These are phyloP conservation scores for Microctenopoma steveboyesi DNA, from an alignment of 2,797 vertebrate genomes.

Conservation along the genomic window DNA sequence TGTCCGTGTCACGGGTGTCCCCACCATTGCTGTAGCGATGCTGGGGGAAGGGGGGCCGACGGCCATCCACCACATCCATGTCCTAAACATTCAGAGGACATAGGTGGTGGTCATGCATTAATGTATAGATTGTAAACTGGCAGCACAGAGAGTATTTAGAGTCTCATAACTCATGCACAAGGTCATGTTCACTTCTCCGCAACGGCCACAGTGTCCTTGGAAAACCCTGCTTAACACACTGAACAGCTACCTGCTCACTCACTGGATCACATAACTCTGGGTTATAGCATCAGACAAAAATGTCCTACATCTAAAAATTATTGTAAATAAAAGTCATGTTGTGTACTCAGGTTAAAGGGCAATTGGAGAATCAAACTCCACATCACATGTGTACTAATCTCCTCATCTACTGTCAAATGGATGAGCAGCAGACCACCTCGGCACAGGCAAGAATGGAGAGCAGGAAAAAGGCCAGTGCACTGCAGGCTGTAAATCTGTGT, in stretches of 20 bases:
- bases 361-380: constrained; percentile 39
- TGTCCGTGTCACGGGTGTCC: constrained; percentile 90
- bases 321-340: constrained; percentile 19
- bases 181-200: not conserved
- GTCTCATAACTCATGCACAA: not conserved
- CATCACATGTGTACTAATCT: constrained; percentile 40
- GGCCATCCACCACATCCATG: constrained; percentile 91
- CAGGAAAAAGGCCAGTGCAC: constrained; percentile 30
- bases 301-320: constrained; percentile 4
- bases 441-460: constrained; percentile 35
- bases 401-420: not conserved
- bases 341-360: constrained; percentile 42
- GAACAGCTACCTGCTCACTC: not conserved
- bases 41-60: constrained; percentile 90
- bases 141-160: not conserved
- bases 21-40: constrained; percentile 86
- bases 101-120: not conserved
- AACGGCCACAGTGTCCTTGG: not conserved
- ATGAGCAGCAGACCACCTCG: constrained; percentile 32
- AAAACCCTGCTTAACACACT: not conserved
- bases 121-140: not conserved
- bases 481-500: constrained; percentile 57
- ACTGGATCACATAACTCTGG: not conserved
- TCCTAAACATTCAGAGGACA: constrained; percentile 78
- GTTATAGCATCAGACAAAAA: constrained; percentile 16